These are phyloP conservation scores for Therioaphis trifolii DNA, from an alignment of 2,888 invertebrate genomes.

Conservation along the genomic window DNA sequence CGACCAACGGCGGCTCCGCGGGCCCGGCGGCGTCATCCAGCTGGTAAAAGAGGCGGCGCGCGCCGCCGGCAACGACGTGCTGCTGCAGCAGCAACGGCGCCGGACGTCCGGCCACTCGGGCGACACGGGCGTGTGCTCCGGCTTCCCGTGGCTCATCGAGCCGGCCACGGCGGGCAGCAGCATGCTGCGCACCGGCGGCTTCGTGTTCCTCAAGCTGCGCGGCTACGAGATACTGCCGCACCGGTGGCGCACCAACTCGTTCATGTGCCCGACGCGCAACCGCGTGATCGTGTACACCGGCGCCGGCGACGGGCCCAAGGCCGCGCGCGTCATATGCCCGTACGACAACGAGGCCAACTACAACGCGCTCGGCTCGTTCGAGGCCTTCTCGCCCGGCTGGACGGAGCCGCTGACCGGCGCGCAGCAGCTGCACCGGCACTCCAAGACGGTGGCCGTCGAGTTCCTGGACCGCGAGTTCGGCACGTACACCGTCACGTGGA, in stretches of 20 bases:
- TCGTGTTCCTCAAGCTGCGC: slow-evolving; percentile 78
- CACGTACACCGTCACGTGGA: slow-evolving; percentile 81
- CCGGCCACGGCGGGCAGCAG: slow-evolving; percentile 79
- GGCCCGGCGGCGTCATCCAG: slow-evolving; percentile 75
- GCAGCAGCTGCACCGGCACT: slow-evolving; percentile 68
- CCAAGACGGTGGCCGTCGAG: slow-evolving; percentile 80
- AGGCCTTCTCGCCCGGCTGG: slow-evolving; percentile 81
- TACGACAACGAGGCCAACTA: slow-evolving; percentile 68
- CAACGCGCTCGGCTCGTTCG: slow-evolving; percentile 70
- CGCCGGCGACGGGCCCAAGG: slow-evolving; percentile 72
- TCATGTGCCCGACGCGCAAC: slow-evolving; percentile 76
- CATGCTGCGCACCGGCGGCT: slow-evolving; percentile 76
- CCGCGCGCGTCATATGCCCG: slow-evolving; percentile 77
- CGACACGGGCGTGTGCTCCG: slow-evolving; percentile 78
- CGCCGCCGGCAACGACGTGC: not conserved
- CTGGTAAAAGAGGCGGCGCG: slow-evolving; percentile 68
- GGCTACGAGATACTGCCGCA: slow-evolving; percentile 72
- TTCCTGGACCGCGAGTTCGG: slow-evolving; percentile 80
- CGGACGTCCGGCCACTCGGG: slow-evolving; percentile 77
- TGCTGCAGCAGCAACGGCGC: no score
- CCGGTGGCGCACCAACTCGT: slow-evolving; percentile 64
- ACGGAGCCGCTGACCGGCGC: slow-evolving; percentile 68
- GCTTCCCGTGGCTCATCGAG: slow-evolving; percentile 83
- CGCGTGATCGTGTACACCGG: slow-evolving; percentile 80
- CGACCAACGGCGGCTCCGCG: slow-evolving; percentile 76